phyloP scores from a whole-genome alignment of 2,797 vertebrate species.

The Platyrinchus mystaceus region DNA sequence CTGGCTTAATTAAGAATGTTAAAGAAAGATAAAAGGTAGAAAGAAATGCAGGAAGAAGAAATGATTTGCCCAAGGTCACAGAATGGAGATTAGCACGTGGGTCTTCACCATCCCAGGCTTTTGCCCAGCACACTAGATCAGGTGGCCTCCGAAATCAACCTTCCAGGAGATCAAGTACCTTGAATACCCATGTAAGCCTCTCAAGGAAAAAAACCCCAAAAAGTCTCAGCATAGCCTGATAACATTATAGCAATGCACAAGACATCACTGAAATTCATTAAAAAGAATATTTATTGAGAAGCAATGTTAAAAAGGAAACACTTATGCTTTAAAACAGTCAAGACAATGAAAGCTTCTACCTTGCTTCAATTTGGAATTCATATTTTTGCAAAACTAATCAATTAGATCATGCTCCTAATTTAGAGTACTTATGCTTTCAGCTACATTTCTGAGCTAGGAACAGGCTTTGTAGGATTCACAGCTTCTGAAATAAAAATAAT shows the following conservation, averaged over 20 bases:
- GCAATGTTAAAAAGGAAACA: not conserved
- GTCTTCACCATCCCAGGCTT: not conserved
- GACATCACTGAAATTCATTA: not conserved
- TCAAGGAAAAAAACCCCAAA: not conserved
- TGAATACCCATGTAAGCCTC: not conserved
- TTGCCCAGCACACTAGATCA: not conserved
- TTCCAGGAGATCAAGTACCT: not conserved
- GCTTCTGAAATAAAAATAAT: conserved; percentile 61
- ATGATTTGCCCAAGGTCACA: conserved; percentile 51
- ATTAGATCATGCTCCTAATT: conserved; percentile 36
- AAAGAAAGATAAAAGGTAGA: conserved; percentile 60
- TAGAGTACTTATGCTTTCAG: conserved; percentile 29
- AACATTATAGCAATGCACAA: not conserved
- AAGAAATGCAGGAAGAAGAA: conserved; percentile 41
- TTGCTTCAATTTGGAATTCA: not conserved
- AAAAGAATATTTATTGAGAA: conserved; percentile 7
- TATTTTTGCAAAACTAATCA: conserved; percentile 30
- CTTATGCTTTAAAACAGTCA: not conserved
- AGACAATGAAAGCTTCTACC: not conserved
- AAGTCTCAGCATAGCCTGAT: not conserved
- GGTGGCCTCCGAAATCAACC: not conserved
- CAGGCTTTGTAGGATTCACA: conserved; percentile 35
- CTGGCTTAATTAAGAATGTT: conserved; percentile 52
- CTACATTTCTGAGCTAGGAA: conserved; percentile 8
- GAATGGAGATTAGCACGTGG: conserved; percentile 27